phyloP scores from a whole-genome alignment of 2,888 invertebrate genomes.

The Spodoptera exigua region DNA sequence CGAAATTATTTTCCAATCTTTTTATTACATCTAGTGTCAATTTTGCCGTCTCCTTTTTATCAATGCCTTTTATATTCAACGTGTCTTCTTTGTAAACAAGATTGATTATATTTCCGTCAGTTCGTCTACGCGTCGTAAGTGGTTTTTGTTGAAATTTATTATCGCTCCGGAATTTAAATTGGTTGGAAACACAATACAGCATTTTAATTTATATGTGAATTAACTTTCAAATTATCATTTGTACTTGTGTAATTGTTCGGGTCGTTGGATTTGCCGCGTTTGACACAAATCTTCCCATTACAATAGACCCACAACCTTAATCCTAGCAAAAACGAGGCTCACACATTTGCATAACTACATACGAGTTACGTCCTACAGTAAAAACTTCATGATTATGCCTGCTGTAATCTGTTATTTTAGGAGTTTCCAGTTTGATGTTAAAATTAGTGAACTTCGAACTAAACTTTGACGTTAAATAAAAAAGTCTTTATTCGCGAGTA shows the following conservation, averaged over 20 bases:
- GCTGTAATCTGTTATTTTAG: conserved; percentile 63
- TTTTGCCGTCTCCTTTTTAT: conserved; percentile 72
- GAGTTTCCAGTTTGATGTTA: conserved; percentile 57
- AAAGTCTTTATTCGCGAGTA: conserved; percentile 59
- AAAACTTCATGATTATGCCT: conserved; percentile 58
- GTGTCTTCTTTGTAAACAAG: conserved; percentile 53
- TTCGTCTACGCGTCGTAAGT: conserved; percentile 29
- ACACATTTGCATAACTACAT: conserved; percentile 72
- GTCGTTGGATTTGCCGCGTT: conserved; percentile 69
- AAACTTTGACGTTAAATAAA: conserved; percentile 61
- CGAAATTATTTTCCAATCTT: conserved; percentile 85
- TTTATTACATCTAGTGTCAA: conserved; percentile 82
- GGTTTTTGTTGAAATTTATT: conserved; percentile 39
- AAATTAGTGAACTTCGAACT: conserved; percentile 64
- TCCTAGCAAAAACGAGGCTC: conserved; percentile 70
- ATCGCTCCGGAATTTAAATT: conserved; percentile 36
- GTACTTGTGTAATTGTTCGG: conserved; percentile 59
- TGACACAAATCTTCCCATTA: conserved; percentile 74
- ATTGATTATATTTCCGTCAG: conserved; percentile 48
- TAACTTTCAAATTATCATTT: conserved; percentile 60
- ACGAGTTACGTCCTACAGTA: conserved; percentile 55
- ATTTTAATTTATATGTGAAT: conserved; percentile 53
- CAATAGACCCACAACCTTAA: conserved; percentile 72
- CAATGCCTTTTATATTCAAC: conserved; percentile 51
- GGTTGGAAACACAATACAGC: conserved; percentile 40